Conservation (phyloP, 2,888 invertebrate species). For the Galerucella calmariensis region DNA sequence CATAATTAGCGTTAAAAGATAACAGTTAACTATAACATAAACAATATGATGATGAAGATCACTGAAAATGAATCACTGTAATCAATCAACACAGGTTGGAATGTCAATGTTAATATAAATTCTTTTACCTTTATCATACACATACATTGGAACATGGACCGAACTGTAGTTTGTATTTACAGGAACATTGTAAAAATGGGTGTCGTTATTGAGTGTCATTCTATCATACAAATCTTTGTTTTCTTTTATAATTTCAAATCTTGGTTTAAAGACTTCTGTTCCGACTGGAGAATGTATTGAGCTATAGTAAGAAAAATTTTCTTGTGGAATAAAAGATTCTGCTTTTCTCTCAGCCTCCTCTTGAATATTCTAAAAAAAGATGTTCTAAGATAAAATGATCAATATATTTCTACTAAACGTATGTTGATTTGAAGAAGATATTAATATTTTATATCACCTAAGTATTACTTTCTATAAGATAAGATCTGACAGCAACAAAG, state of each 20-base stretch:
- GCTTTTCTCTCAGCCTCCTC: constrained; percentile 78
- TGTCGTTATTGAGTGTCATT: constrained; percentile 75
- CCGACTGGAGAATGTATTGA: constrained; percentile 79
- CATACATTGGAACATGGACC: constrained; percentile 94
- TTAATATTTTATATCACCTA: too few relatives aligned
- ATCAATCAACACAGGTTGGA: too few relatives aligned
- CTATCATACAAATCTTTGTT: constrained; percentile 66
- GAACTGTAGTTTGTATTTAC: constrained; percentile 85
- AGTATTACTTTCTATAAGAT: too few relatives aligned
- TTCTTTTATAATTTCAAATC: constrained; percentile 44
- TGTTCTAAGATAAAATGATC: not conserved
- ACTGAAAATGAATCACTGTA: too few relatives aligned
- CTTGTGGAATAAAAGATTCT: constrained; percentile 67
- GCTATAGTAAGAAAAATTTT: constrained; percentile 76
- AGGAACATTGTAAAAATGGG: constrained; percentile 86
- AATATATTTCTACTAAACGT: not conserved
- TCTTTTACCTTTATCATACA: constrained; percentile 81
- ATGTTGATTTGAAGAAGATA: too few relatives aligned
- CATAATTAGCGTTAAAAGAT: too few relatives aligned
- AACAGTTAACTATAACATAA: too few relatives aligned
- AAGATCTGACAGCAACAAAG: too few relatives aligned
- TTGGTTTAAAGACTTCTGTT: constrained; percentile 49
- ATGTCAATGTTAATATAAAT: not conserved
- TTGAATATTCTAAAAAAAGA: constrained; percentile 75
- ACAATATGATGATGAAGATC: too few relatives aligned